Base-by-base conservation (phyloP, 2,888 invertebrate genomes). In the Agriotes lineatus region DNA sequence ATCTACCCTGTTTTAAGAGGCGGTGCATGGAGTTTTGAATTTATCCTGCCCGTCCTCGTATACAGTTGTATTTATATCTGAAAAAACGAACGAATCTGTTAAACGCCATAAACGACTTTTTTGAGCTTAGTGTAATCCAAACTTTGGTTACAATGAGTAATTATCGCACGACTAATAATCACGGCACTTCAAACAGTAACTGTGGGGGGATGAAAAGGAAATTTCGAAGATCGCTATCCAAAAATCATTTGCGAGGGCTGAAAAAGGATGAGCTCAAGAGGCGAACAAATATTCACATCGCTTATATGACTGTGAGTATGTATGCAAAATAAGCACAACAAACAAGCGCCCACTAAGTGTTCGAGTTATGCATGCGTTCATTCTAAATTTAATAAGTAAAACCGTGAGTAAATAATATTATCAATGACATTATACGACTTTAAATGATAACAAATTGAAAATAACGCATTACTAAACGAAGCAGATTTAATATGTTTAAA, bases 291-390 rank as follows among this genome's bases (percentile, higher is more conserved):
- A 85, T 91, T 75, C 88, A 91, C 79, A 88, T 93, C 75, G 91
- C 91, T 82, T 90, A 89, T 57, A 93, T 94, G 93, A 94, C 94
- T 83, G 94, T 94, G 88, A 88, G 93, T 92, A n/a, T n/a, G n/a
- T 6, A 70, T 25, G 20, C 33, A 18, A 16, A 48, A 42, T 50
- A 18, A 42, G 25, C 5, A 3, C 7, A 35, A 14, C 22, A 52
- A 52, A 33, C 18, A 37, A 19, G 22, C 56, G 22, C 6, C 20
- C 33, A 52, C 52, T 10, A 45, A 3, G 14, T 1, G 3, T 9
- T 50, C 4, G 14, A 7, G 5, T 48, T 48, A 22, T 12, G n/a
- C 22, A 10, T 10, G 6, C n/a, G 6, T 0, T 5, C 10, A 2
- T 22, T 12, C 22, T 22, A 48, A 22, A 19, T 45, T n/a, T n/a